phyloP scores from a whole-genome alignment of 1,140 invertebrate genomes.

The Neotoxoptera formosana region DNA sequence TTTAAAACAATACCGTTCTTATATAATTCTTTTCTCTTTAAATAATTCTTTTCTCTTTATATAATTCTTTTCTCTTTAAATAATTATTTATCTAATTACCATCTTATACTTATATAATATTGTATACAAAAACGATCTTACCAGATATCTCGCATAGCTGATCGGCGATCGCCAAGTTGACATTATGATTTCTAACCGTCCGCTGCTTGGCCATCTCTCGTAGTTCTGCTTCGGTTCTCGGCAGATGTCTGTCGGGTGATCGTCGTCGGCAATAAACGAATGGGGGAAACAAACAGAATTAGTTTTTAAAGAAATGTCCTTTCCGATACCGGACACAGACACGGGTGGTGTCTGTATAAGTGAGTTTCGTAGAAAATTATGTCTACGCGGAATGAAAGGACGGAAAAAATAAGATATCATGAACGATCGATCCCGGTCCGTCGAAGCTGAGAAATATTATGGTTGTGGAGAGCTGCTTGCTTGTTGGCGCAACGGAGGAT shows the following conservation, averaged over 20 bases:
- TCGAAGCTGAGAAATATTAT: background rate
- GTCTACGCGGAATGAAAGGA: background rate
- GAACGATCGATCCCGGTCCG: background rate
- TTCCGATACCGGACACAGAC: background rate
- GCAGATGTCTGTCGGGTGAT: background rate
- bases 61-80: too few relatives aligned
- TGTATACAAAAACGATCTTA: background rate
- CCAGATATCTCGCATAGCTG: background rate
- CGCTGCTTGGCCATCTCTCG: background rate
- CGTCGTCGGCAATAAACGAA: background rate
- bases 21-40: too few relatives aligned
- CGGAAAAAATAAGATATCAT: background rate
- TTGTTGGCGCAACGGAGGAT: constrained; percentile 22
- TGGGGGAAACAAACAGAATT: background rate
- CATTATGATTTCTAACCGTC: background rate
- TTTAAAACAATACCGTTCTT: background rate
- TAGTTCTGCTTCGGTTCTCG: background rate
- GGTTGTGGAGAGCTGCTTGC: background rate
- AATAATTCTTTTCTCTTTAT: too few relatives aligned
- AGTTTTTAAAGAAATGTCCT: background rate
- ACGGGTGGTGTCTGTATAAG: background rate
- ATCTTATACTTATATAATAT: background rate
- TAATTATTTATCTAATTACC: background rate
- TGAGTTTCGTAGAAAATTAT: background rate
- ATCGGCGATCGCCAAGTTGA: background rate